Conservation (phyloP, 2,888 invertebrate species). For the Eremobia ochroleuca region DNA sequence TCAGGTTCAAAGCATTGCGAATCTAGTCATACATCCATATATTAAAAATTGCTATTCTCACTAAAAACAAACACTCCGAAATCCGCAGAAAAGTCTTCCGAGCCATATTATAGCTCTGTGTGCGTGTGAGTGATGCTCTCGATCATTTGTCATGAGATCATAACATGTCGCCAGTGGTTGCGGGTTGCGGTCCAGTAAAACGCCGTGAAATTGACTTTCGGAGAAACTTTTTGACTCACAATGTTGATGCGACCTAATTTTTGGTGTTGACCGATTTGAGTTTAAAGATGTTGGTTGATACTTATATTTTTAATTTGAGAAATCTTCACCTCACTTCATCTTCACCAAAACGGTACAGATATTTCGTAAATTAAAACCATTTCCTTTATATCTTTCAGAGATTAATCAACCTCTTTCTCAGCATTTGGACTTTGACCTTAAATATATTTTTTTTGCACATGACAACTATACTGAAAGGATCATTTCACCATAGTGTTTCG, state of each 20-base stretch:
- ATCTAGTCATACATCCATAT: too few relatives aligned
- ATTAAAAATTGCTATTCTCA: neutral
- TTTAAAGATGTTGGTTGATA: neutral
- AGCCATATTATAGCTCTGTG: conserved; percentile 26
- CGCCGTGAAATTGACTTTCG: conserved; percentile 85
- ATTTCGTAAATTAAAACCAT: too few relatives aligned
- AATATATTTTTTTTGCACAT: too few relatives aligned
- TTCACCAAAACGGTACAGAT: too few relatives aligned
- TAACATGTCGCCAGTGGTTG: conserved; percentile 79
- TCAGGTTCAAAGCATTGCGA: neutral
- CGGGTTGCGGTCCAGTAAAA: conserved; percentile 80
- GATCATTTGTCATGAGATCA: conserved; percentile 79
- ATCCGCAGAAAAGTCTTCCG: conserved; percentile 5
- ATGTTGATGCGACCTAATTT: conserved; percentile 68
- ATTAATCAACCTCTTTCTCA: too few relatives aligned
- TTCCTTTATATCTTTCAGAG: too few relatives aligned
- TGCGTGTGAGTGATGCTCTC: conserved; percentile 75
- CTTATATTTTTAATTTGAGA: too few relatives aligned
- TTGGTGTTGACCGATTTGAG: conserved; percentile 29
- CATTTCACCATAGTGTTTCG: too few relatives aligned
- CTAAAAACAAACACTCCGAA: conserved; percentile 33
- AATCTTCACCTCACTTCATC: too few relatives aligned
- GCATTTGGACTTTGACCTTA: too few relatives aligned
- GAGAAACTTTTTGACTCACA: conserved; percentile 76
- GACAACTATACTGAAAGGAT: too few relatives aligned